A percentile compares a stretch with the other conserved stretches of the same genome.
These are phyloP conservation scores for Nymphalis io DNA, from an alignment of 1,140 invertebrate genomes.

Conservation along the genomic window DNA sequence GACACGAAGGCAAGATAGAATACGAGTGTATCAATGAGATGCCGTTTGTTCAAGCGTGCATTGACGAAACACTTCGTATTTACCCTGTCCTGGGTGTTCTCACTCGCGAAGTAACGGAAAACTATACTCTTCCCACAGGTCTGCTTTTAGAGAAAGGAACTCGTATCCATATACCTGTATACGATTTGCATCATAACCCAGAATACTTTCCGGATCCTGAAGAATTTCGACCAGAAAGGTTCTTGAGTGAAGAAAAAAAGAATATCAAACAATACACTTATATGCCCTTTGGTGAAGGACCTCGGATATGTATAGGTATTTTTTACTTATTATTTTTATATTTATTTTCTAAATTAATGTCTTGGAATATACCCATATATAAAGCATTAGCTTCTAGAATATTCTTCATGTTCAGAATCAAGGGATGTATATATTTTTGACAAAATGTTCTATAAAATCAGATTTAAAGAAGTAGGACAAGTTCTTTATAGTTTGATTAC, in stretches of 20 bases:
- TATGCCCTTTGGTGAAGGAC: constrained; percentile 46
- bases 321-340: not conserved
- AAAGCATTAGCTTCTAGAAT: too few relatives aligned
- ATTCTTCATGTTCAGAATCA: too few relatives aligned
- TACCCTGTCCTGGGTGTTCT: constrained; percentile 58
- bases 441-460: too few relatives aligned
- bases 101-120: constrained; percentile 49
- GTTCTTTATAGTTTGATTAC: too few relatives aligned
- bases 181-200: constrained; percentile 37
- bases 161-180: constrained; percentile 46
- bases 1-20: constrained; percentile 62
- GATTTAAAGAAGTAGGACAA: too few relatives aligned
- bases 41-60: constrained; percentile 51
- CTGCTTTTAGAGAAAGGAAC: constrained; percentile 38
- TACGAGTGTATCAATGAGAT: constrained; percentile 71
- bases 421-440: too few relatives aligned
- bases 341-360: too few relatives aligned
- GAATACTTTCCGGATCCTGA: constrained; percentile 42
- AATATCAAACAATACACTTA: constrained; percentile 41
- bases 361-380: not conserved
- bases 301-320: constrained; percentile 45
- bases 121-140: constrained; percentile 40
- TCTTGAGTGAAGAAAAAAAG: constrained; percentile 40
- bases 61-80: constrained; percentile 58
- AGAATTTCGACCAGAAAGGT: constrained; percentile 39